Base-by-base conservation (phyloP, 2,888 invertebrate species). In the Limenitis camilla region DNA sequence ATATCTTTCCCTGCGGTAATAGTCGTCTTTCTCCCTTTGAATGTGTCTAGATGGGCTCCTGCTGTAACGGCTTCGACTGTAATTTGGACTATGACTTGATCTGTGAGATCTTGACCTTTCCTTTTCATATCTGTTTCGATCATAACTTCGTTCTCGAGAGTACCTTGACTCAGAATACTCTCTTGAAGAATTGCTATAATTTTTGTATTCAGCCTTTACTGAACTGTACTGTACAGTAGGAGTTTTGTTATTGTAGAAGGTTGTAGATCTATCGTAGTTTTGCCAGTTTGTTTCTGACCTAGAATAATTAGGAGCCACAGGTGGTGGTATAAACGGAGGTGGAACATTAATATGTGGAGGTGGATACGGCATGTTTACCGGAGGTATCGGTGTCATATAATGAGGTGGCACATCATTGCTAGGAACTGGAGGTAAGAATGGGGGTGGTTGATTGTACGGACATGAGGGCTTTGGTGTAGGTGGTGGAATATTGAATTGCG, bases 61-160 rank as follows among this genome's bases (percentile, higher is more conserved):
- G 33, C 68, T 68, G 35, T 55, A 47, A 43, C 58, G 61, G 7
- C 64, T 65, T 7, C 56, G 56, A 54, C 65, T 67, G 40, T 60
- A 62, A 59, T 69, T 71, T 5, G 75, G 74, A 58, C 78, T 79
- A 19, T 65, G 68, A 52, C 70, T 71, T 44, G 67, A 61, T 35
- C 63, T 62, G 35, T 53, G 53, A 47, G 65, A 59, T 40, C 59
- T 58, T 48, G 61, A 61, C 52, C 50, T 59, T 6, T 65, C 66
- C 43, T 61, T 58, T 6, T 71, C 74, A 60, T 62, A 56, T 40
- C 58, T 62, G 6, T 58, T 58, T 46, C 56, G 63, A 9, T 70
- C 72, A 57, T 64, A 55, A 38, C 55, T 63, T 29, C 57, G 61
- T n/a, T 61, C 60, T 33, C 55, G 58, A 41, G 70, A 71, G 61